Conservation (phyloP, 2,888 invertebrate genomes). For the Chymomyza caudatula region DNA sequence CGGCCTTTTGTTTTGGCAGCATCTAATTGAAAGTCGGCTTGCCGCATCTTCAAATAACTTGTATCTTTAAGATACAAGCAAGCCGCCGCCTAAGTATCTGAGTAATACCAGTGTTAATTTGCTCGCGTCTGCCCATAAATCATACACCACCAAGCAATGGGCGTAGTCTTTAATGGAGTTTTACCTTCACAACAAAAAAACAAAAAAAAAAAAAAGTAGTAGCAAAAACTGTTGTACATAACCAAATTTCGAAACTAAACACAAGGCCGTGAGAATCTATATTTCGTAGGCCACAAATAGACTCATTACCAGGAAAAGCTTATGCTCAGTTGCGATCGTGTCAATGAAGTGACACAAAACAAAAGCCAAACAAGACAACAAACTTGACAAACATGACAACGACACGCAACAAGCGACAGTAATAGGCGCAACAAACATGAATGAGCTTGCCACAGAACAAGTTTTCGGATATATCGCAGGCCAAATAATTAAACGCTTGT, state of each 20-base stretch:
- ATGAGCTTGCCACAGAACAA: conserved; percentile 42
- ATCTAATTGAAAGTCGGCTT: not conserved
- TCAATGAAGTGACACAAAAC: conserved; percentile 43
- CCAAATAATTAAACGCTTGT: conserved; percentile 72
- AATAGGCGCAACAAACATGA: conserved; percentile 54
- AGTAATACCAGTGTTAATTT: conserved; percentile 76
- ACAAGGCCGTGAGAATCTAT: not conserved
- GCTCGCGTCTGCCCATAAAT: conserved; percentile 70
- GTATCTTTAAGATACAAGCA: not conserved
- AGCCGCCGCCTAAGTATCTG: conserved; percentile 9
- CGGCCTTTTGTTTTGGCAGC: conserved; percentile 16
- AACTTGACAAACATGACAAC: conserved; percentile 19
- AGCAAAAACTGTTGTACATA: not conserved
- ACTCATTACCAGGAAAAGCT: not conserved
- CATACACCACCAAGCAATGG: conserved; percentile 35
- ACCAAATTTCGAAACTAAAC: not conserved
- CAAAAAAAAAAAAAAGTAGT: not conserved
- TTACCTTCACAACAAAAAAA: not conserved
- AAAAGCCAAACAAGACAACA: not conserved
- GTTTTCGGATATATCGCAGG: conserved; percentile 42
- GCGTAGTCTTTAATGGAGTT: conserved; percentile 8
- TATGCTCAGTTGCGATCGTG: conserved; percentile 53
- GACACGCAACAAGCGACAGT: conserved; percentile 42
- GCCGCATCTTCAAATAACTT: not conserved
- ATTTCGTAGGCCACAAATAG: not conserved